Evolutionary conservation across 2,888 invertebrate species (phyloP).

Genomic region (Strigamia crassipes): DNA sequence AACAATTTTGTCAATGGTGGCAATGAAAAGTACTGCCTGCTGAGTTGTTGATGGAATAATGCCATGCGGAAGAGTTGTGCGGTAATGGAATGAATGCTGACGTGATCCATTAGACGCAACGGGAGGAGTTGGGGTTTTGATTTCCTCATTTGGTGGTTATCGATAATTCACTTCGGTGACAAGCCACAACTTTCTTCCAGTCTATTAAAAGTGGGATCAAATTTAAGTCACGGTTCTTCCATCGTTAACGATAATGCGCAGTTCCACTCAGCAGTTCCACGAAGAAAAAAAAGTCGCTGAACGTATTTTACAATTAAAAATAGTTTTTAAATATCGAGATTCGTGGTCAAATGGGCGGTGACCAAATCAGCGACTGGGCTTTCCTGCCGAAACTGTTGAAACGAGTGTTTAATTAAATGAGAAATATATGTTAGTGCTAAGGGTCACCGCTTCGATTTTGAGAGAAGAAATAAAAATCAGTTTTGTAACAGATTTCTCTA

Average conservation of each 20-base stretch:
- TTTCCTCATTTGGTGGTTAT: constrained; percentile 16
- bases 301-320: too few species aligned
- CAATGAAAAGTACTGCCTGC: constrained; percentile 21
- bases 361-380: too few species aligned
- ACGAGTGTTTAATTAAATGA: too few species aligned
- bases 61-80: constrained; percentile 16
- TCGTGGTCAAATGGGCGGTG: too few species aligned
- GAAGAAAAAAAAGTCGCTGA: too few species aligned
- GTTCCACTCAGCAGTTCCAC: too few species aligned
- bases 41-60: constrained; percentile 21
- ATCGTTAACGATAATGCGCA: neutral
- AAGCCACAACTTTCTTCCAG: neutral
- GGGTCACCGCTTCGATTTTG: too few species aligned
- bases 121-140: constrained; percentile 11
- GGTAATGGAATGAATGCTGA: constrained; percentile 21
- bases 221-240: neutral
- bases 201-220: neutral
- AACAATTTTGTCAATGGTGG: constrained; percentile 16
- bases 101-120: constrained; percentile 21
- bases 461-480: too few species aligned
- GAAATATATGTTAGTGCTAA: too few species aligned
- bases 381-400: too few species aligned
- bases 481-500: too few species aligned
- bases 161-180: constrained; percentile 8
- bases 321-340: too few species aligned